phyloP scores from a whole-genome alignment of 2,797 vertebrate genomes.

The Onychomys leucogaster region DNA sequence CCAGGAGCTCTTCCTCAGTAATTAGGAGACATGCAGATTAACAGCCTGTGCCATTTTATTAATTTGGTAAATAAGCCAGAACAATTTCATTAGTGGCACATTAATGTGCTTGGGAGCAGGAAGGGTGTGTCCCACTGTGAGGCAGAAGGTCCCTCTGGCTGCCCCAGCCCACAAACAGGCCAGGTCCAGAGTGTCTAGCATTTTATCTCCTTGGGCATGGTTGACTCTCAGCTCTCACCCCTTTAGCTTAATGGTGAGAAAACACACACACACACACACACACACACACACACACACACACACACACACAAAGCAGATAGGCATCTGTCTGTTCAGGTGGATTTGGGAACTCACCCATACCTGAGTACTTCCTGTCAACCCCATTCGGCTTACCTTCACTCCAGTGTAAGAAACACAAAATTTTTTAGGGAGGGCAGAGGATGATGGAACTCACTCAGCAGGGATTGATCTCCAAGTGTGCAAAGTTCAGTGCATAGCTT shows the following conservation, averaged over 20 bases:
- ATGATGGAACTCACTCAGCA: neutral
- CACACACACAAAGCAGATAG: neutral
- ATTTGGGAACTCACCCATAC: neutral
- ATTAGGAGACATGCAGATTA: conserved; percentile 83
- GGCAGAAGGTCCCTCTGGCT: neutral
- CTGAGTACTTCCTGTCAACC: neutral
- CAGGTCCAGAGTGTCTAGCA: neutral
- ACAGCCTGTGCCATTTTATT: conserved; percentile 84
- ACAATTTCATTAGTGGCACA: conserved; percentile 84
- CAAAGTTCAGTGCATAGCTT: neutral
- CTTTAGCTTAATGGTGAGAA: neutral
- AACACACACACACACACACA: neutral
- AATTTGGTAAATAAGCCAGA: conserved; percentile 86
- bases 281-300: neutral
- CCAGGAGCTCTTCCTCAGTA: conserved; percentile 75
- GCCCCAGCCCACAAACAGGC: neutral
- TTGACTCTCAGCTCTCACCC: neutral
- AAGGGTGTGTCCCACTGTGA: conserved; percentile 69
- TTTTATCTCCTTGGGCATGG: neutral
- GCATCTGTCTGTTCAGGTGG: neutral
- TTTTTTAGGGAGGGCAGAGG: neutral
- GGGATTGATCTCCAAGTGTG: neutral
- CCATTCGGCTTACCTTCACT: neutral
- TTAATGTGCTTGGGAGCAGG: conserved; percentile 78
- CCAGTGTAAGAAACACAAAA: neutral